Base-by-base conservation (phyloP, 2,888 invertebrate species). In the Sisyra terminalis region DNA sequence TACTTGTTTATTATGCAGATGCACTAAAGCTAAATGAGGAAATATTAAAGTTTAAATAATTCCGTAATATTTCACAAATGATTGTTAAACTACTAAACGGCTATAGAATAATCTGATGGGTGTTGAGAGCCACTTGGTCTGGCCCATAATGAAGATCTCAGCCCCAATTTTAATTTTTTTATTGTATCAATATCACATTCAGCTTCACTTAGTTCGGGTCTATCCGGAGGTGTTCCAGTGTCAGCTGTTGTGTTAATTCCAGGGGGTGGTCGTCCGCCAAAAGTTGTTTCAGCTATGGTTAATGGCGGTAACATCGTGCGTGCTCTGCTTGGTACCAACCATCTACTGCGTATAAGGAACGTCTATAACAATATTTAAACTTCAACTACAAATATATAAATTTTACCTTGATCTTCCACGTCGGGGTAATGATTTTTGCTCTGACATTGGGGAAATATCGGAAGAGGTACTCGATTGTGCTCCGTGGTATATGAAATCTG, bases 361-460 rank as follows among this genome's bases (percentile, higher is more conserved):
- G 14, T 16, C 24, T 24, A 24, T 24, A 24, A 24, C 24, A 24
- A 24, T 24, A 24, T 7, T 24, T 24, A 24, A 24, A 24, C 9
- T 35, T 35, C 13, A 35, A 35, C 17, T 17, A 37, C n/a, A 17
- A 18, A 16, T 17, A 10, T 37, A 14, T 39, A 42, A 49, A 48
- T 51, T 49, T 52, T 44, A 77, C 75, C 76, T 76, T 63, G 76
- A 73, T 60, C 75, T 71, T 62, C 72, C 74, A 60, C 78, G 70
- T 57, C 79, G 69, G 52, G 79, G 78, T 56, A 79, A 66, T 52
- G 78, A 79, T 61, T 79, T 79, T 64, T 79, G 78, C 60, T 79
- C 80, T 56, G 78, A 77, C 77, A 78, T 78, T 55, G 79, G 79
- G 52, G 79, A 79, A 57, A 79, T 71, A 66, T 80, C 80, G 58